Conservation (phyloP, 1,140 invertebrate genomes). For the Melipona quadrifasciata region DNA sequence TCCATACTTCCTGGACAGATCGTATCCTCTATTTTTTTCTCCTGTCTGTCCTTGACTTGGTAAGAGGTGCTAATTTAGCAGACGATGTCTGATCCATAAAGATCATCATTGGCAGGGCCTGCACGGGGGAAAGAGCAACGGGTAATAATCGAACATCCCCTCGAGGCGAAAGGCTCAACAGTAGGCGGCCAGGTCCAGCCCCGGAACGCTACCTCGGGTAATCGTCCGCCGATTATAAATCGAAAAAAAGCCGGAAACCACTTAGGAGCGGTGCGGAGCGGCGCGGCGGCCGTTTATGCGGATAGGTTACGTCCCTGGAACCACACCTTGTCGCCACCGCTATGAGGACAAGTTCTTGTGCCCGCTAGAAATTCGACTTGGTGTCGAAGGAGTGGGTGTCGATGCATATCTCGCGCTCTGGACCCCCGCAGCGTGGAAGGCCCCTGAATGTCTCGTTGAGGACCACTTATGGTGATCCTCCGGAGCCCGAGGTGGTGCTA, state of each 20-base stretch:
- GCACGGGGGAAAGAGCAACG: constrained; percentile 52
- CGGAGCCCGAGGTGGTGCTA: constrained; percentile 61
- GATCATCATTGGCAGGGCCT: constrained; percentile 41
- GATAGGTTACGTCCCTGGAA: constrained; percentile 37
- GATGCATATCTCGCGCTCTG: constrained; percentile 69
- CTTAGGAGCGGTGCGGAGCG: constrained; percentile 40
- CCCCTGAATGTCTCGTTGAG: constrained; percentile 59
- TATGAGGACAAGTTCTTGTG: constrained; percentile 48
- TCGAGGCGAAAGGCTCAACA: constrained; percentile 63
- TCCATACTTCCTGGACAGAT: constrained; percentile 53
- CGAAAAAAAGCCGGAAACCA: constrained; percentile 69
- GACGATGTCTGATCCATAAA: constrained; percentile 65
- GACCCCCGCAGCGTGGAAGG: constrained; percentile 60
- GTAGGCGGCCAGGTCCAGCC: constrained; percentile 65
- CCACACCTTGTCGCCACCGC: constrained; percentile 60
- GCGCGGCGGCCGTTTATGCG: constrained; percentile 26
- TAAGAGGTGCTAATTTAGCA: constrained; percentile 65
- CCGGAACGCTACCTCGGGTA: constrained; percentile 64
- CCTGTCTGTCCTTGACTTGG: constrained; percentile 57
- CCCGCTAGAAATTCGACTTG: constrained; percentile 56
- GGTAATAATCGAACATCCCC: constrained; percentile 68
- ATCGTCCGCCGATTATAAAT: constrained; percentile 66
- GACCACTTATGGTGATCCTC: constrained; percentile 64
- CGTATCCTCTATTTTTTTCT: constrained; percentile 31
- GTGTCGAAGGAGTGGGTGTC: constrained; percentile 59